Evolutionary conservation across 37 sponge, comb jelly and placozoan genomes (phyloP).

Genomic region (Diacarnus erythraeanus): DNA sequence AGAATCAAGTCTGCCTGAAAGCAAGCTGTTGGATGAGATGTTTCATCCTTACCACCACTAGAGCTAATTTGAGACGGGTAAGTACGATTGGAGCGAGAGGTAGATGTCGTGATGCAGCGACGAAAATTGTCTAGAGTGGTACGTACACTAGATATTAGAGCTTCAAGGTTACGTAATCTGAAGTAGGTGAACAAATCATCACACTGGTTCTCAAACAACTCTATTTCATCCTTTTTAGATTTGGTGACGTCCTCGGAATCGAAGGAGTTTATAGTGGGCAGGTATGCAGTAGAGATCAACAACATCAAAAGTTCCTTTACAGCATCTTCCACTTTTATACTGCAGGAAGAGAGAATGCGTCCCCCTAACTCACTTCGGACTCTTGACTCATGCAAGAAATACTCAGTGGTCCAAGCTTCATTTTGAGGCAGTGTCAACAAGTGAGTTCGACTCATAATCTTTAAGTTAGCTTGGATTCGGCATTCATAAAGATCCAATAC

Average conservation of each 20-base stretch:
- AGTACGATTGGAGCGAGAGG: conserved; percentile 8
- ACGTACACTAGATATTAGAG: conserved; percentile 54
- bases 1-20: conserved; percentile 84
- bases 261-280: conserved; percentile 23
- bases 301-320: conserved; percentile 68
- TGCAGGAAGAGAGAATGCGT: conserved; percentile 34
- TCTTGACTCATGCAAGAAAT: conserved; percentile 74
- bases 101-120: conserved; percentile 50
- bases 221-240: conserved; percentile 66
- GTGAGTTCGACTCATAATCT: conserved; percentile 63
- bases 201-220: conserved; percentile 75
- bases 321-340: conserved; percentile 84
- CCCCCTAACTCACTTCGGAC: conserved; percentile 17
- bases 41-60: conserved; percentile 36
- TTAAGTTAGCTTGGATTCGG: conserved; percentile 70
- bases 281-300: conserved; percentile 34
- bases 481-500: conserved; percentile 67
- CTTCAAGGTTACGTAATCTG: conserved; percentile 80
- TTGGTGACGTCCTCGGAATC: conserved; percentile 53
- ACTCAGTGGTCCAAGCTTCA: conserved; percentile 56
- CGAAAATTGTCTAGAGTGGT: conserved; percentile 67
- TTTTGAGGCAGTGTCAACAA: conserved; percentile 68
- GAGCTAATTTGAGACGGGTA: not conserved
- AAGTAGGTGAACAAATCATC: conserved; percentile 69
- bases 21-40: conserved; percentile 24